Evolutionary conservation across 2,113 vertebrate genomes (phyloP).

Genomic region (Dendropsophus ebraccatus): DNA sequence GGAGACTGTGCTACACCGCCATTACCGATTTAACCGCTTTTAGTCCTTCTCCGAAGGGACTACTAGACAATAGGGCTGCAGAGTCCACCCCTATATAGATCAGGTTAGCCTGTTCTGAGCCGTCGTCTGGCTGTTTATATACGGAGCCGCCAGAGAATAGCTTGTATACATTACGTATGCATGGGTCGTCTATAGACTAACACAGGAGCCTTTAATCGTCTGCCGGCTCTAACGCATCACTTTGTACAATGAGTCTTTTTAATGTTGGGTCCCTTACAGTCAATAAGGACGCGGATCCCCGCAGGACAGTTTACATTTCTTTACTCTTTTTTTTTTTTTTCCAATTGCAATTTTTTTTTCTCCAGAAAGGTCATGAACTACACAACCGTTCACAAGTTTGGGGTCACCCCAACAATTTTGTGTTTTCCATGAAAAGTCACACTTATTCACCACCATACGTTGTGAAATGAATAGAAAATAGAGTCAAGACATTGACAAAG

Average conservation of each 20-base stretch:
- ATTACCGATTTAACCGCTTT: background rate
- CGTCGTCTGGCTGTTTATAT: background rate
- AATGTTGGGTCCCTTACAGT: background rate
- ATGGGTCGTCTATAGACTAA: background rate
- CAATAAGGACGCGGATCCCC: background rate
- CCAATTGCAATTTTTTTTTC: too few relatives aligned
- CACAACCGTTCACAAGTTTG: too few relatives aligned
- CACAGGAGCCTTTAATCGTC: constrained; percentile 14
- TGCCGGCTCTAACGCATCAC: constrained; percentile 4
- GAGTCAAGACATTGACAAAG: too few relatives aligned
- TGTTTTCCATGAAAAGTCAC: too few relatives aligned
- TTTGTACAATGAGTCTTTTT: constrained; percentile 12
- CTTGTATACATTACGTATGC: constrained; percentile 29
- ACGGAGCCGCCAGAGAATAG: background rate
- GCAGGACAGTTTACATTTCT: background rate
- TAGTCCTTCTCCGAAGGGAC: background rate
- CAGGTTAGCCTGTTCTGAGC: background rate
- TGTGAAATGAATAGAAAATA: too few relatives aligned
- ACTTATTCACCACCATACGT: too few relatives aligned
- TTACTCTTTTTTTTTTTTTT: background rate
- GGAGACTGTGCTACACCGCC: background rate
- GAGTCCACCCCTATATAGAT: background rate
- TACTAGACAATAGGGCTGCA: background rate
- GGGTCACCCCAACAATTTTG: too few relatives aligned
- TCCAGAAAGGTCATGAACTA: constrained; percentile 71